Conservation (phyloP, 2,888 invertebrate species). For the Acronicta alni region DNA sequence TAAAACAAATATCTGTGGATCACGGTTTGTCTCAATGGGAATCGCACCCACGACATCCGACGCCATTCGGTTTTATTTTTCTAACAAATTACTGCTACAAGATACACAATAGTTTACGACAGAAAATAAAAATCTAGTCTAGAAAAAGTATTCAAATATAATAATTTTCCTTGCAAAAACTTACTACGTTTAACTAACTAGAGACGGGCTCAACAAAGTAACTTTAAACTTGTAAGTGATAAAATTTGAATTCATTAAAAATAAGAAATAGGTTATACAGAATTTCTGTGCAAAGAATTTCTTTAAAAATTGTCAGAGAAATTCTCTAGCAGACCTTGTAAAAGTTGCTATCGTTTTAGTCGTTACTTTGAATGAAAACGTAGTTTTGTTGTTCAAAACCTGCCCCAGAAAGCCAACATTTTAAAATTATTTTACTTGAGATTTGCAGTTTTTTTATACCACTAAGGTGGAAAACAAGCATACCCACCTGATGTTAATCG, state of each 20-base stretch:
- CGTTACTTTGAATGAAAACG: neutral
- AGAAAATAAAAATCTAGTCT: neutral
- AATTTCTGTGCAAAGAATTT: constrained; percentile 12
- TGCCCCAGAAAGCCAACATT: neutral
- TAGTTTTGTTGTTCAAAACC: too few relatives aligned
- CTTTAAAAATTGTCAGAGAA: neutral
- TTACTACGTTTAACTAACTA: neutral
- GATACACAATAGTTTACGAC: too few relatives aligned
- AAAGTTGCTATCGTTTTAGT: constrained; percentile 1
- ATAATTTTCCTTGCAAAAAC: neutral
- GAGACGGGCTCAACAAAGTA: neutral
- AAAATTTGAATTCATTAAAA: constrained; percentile 38
- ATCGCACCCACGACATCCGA: too few relatives aligned
- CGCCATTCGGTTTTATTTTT: too few relatives aligned
- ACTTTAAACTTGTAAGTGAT: constrained; percentile 3
- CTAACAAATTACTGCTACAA: too few relatives aligned
- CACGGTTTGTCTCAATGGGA: too few relatives aligned
- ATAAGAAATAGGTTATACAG: constrained; percentile 12
- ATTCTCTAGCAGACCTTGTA: neutral
- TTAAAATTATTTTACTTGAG: too few relatives aligned
- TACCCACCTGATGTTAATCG: too few relatives aligned
- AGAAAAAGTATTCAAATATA: neutral
- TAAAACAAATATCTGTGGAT: too few relatives aligned
- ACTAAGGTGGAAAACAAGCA: too few relatives aligned
- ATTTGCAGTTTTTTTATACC: too few relatives aligned